Evolutionary conservation across 2,113 vertebrate species (phyloP), one percentile per base, ranked within the genome.

Genomic region (Archocentrus centrarchus): DNA sequence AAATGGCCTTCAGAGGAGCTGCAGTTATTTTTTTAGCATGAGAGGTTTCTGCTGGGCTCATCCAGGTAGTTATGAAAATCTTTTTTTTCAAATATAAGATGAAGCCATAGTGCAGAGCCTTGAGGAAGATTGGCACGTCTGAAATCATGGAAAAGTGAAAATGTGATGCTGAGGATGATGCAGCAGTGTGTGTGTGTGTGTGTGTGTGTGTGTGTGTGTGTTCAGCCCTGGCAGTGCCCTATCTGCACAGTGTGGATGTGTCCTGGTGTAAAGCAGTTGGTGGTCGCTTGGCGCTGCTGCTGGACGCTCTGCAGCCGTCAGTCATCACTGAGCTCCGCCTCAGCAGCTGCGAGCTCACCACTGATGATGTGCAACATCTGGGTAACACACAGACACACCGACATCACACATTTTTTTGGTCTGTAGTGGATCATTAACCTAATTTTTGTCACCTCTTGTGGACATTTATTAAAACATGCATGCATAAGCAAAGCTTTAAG

Each of bases 211-310:
- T 75, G 32, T 88, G 59, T 77, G 5, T 85, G 37, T 39, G 37
- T 39, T 8, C 86, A 99, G 97, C 96, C 17, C 91, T 97, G 68
- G 93, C 94, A 4, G 95, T 94, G 82, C 89, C 95, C 79, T 93
- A 94, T 92, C 96, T 99, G 90, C 91, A 92, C 94, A 92, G 85
- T 15, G 77, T 99, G 88, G 94, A 96, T 85, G 92, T 99, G 63
- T 98, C 97, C 81, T 99, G 97, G 97, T 97, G 97, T 93, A 98
- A 98, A 82, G 96, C 96, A 88, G 95, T 98, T 64, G 97, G 97
- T 10, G 97, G 97, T 47, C 97, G 94, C 80, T 86, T 97, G 85
- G 89, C 93, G 47, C 89, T 96, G 87, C 95, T 98, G 85, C 93
- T 97, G 84, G 96, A 96, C 50, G 93, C 91, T 0, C 75, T 98